Evolutionary conservation across 1,140 invertebrate species (phyloP).

Genomic region (Bicyclus anynana): DNA sequence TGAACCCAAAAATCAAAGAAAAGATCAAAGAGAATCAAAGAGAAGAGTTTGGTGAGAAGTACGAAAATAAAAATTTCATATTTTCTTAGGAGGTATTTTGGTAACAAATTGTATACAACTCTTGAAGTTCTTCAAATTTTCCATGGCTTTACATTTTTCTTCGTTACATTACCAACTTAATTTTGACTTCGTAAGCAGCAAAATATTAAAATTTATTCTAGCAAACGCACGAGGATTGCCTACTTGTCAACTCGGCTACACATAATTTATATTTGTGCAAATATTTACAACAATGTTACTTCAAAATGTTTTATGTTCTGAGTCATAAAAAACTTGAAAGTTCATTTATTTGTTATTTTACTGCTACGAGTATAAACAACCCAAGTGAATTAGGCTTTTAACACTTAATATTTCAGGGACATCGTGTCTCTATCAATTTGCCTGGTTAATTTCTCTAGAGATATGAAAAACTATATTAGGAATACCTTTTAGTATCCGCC

Average conservation of each 20-base stretch:
- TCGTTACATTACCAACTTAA: not conserved
- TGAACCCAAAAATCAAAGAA: too few relatives aligned
- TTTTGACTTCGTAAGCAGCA: not conserved
- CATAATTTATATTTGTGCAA: too few relatives aligned
- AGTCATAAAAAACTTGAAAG: not conserved
- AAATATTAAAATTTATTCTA: not conserved
- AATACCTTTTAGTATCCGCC: not conserved
- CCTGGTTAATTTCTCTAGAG: not conserved
- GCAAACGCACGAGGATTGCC: too few relatives aligned
- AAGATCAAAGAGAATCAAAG: too few relatives aligned
- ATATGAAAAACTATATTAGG: not conserved
- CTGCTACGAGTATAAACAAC: not conserved
- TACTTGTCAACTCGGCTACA: too few relatives aligned
- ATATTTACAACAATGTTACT: not conserved
- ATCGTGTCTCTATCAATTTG: not conserved
- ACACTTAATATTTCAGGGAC: not conserved
- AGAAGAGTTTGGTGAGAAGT: too few relatives aligned
- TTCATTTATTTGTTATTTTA: not conserved
- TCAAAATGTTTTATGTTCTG: not conserved
- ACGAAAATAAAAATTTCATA: too few relatives aligned
- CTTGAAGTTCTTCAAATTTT: too few relatives aligned
- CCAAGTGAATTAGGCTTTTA: not conserved
- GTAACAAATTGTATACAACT: too few relatives aligned
- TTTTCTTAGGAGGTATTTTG: too few relatives aligned
- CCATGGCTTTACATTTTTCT: not conserved